Conservation (phyloP, 2,113 vertebrate species). For the Otus sunia region DNA sequence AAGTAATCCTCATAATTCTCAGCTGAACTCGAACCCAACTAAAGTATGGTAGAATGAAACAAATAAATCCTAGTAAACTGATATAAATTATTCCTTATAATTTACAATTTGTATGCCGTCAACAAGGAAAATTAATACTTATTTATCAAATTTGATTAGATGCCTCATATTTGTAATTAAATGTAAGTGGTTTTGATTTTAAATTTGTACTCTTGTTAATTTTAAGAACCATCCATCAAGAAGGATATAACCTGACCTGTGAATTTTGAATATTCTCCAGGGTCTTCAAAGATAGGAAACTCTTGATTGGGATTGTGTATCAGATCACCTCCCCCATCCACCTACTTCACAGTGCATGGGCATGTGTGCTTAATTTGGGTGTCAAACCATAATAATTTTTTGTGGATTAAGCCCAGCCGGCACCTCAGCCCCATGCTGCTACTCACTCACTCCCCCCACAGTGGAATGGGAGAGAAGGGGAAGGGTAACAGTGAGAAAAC, state of each 20-base stretch:
- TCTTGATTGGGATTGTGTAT: not conserved
- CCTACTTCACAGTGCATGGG: not conserved
- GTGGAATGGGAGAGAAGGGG: not conserved
- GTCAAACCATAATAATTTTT: not conserved
- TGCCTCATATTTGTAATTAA: slow-evolving; percentile 28
- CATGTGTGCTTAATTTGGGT: not conserved
- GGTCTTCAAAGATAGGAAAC: not conserved
- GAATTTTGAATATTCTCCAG: not conserved
- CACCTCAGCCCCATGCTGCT: not conserved
- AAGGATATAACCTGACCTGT: not conserved
- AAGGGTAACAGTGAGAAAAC: not conserved
- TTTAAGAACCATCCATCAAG: slow-evolving; percentile 7
- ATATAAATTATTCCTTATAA: slow-evolving; percentile 1
- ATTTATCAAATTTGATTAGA: slow-evolving; percentile 52
- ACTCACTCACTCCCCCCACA: not conserved
- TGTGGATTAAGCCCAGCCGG: not conserved
- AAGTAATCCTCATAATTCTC: not conserved
- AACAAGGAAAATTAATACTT: slow-evolving; percentile 16
- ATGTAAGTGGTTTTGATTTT: slow-evolving; percentile 42
- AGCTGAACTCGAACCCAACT: not conserved
- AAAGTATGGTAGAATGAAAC: not conserved
- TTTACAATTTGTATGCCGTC: slow-evolving; percentile 36
- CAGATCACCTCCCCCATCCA: not conserved
- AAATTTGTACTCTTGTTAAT: slow-evolving; percentile 1
- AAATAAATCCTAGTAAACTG: not conserved